A percentile compares a stretch with the other conserved stretches of the same genome.
Evolutionary conservation across 2,797 vertebrate species (phyloP).

Genomic region (Melanotaenia maccullochi): DNA sequence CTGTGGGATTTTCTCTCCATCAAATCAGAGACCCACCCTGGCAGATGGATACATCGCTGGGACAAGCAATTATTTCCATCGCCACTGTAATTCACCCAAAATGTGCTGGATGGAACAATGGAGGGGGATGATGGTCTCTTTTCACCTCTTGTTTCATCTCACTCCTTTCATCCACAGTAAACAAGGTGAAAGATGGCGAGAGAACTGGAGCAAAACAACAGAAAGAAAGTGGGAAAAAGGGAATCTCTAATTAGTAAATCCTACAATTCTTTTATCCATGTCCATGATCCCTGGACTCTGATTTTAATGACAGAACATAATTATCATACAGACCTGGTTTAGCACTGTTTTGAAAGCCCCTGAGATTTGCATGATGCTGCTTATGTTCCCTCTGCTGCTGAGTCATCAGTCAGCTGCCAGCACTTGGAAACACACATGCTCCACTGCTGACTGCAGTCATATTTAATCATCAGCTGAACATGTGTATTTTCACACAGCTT

Average conservation of each 20-base stretch:
- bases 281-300: constrained; percentile 32
- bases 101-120: constrained; percentile 37
- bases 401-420: constrained; percentile 40
- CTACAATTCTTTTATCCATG: constrained; percentile 13
- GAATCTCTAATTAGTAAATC: constrained; percentile 52
- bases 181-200: constrained; percentile 19
- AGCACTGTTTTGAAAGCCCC: constrained; percentile 40
- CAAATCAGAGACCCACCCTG: constrained; percentile 53
- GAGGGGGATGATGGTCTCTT: constrained; percentile 27
- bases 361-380: constrained; percentile 35
- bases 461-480: constrained; percentile 10
- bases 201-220: constrained; percentile 2
- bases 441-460: constrained; percentile 22
- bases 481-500: constrained; percentile 14
- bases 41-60: constrained; percentile 75
- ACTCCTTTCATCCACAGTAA: constrained; percentile 29
- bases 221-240: constrained; percentile 11
- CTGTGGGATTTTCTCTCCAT: constrained; percentile 50
- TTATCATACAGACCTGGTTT: constrained; percentile 43
- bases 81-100: constrained; percentile 55
- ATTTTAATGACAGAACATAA: constrained; percentile 42
- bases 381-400: constrained; percentile 33
- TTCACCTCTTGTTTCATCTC: constrained; percentile 38
- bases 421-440: constrained; percentile 32
- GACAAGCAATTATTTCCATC: constrained; percentile 71